Evolutionary conservation across 1,140 invertebrate species (phyloP).

Genomic region (Bombus waltoni): DNA sequence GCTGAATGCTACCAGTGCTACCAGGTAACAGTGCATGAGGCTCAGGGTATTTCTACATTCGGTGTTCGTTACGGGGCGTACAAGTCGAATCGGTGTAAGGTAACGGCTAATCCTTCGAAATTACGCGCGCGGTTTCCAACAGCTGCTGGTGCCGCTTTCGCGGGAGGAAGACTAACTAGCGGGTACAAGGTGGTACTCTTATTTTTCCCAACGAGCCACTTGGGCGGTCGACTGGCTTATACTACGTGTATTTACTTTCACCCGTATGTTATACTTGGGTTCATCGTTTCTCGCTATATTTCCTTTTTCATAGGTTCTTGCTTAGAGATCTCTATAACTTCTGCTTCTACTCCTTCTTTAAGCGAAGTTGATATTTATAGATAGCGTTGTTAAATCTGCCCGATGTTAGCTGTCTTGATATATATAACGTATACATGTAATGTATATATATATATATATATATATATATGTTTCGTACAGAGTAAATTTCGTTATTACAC

Average conservation of each 20-base stretch:
- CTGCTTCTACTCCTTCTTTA: too few relatives aligned
- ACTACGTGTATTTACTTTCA: background rate
- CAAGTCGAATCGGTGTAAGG: conserved; percentile 62
- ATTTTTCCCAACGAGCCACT: conserved; percentile 11
- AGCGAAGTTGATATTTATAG: too few relatives aligned
- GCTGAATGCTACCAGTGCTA: conserved; percentile 53
- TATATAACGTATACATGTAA: too few relatives aligned
- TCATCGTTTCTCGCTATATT: too few relatives aligned
- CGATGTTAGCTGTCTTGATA: too few relatives aligned
- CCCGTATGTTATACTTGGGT: background rate
- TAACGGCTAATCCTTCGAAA: conserved; percentile 65
- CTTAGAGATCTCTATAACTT: too few relatives aligned
- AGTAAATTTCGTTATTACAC: too few relatives aligned
- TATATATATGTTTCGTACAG: too few relatives aligned
- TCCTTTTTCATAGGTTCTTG: too few relatives aligned
- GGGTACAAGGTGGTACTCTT: background rate
- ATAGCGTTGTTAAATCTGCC: too few relatives aligned
- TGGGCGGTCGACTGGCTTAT: conserved; percentile 3
- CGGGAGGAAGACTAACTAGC: conserved; percentile 6
- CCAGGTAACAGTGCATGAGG: conserved; percentile 55
- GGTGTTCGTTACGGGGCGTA: conserved; percentile 63
- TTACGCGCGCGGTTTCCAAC: conserved; percentile 22
- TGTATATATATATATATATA: too few relatives aligned
- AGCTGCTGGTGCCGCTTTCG: background rate
- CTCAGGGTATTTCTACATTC: conserved; percentile 70